phyloP scores from a whole-genome alignment of 1,140 invertebrate genomes.

The Brachionus rubens region DNA sequence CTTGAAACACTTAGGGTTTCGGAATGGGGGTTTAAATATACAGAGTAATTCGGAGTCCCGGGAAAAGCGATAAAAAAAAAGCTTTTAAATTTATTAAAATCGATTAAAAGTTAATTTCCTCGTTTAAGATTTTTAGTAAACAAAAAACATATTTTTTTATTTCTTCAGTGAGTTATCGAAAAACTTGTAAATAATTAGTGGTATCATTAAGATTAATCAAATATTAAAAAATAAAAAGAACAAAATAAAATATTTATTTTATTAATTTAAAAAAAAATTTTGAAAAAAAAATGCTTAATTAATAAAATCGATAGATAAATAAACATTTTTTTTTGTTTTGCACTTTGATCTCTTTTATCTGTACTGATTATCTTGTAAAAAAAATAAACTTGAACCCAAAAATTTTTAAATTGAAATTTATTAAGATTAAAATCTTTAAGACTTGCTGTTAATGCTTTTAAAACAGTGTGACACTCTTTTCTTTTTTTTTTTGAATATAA shows the following conservation, averaged over 20 bases:
- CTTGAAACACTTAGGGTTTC: too few relatives aligned
- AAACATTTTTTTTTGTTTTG: not conserved
- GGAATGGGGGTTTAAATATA: too few relatives aligned
- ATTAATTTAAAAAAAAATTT: not conserved
- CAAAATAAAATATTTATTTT: slow-evolving; percentile 8
- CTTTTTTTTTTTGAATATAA: not conserved
- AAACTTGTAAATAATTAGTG: slow-evolving; percentile 11
- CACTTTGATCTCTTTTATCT: slow-evolving; percentile 20
- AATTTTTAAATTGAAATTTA: slow-evolving; percentile 25
- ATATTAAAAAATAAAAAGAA: slow-evolving; percentile 5
- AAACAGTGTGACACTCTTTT: slow-evolving; percentile 14
- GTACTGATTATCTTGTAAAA: not conserved
- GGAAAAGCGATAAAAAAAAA: too few relatives aligned
- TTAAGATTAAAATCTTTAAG: slow-evolving; percentile 36
- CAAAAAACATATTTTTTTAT: too few relatives aligned
- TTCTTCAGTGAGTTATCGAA: too few relatives aligned
- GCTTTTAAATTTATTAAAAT: too few relatives aligned
- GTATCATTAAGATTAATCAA: slow-evolving; percentile 36
- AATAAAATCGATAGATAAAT: slow-evolving; percentile 11
- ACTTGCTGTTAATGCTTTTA: slow-evolving; percentile 38
- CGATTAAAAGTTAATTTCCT: too few relatives aligned
- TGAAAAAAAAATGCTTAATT: not conserved
- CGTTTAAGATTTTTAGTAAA: too few relatives aligned
- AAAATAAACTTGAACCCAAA: not conserved
- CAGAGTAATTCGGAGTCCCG: too few relatives aligned